A percentile compares a stretch with the other conserved stretches of the same genome.
phyloP scores from a whole-genome alignment of 2,888 invertebrate genomes.

The Lysandra bellargus region DNA sequence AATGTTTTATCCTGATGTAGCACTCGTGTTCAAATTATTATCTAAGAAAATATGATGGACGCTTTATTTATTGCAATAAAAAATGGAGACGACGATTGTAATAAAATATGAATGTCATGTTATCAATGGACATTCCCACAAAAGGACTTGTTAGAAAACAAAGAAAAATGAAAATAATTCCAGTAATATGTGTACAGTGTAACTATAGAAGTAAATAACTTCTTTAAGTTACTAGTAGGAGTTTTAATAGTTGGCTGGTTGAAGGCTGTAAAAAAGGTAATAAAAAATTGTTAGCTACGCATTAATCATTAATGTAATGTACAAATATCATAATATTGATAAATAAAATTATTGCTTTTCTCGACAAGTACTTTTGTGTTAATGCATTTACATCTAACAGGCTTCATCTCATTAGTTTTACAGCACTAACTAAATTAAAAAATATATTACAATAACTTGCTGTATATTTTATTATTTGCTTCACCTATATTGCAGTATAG shows the following conservation, averaged over 20 bases:
- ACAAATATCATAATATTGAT: neutral
- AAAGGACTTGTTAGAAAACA: conserved; percentile 20
- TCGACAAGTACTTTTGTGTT: conserved; percentile 25
- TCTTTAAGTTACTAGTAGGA: neutral
- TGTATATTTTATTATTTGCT: neutral
- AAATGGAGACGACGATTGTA: neutral
- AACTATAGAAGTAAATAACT: neutral
- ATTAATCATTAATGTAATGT: neutral
- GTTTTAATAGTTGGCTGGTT: neutral
- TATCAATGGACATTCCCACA: neutral
- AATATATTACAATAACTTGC: conserved; percentile 5
- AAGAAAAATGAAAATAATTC: neutral
- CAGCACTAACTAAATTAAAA: neutral
- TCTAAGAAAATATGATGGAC: neutral
- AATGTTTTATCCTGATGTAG: neutral
- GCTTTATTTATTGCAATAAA: neutral
- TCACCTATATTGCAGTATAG: neutral
- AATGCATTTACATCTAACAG: conserved; percentile 25
- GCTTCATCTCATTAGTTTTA: conserved; percentile 27
- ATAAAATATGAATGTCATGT: neutral
- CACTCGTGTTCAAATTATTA: too few relatives aligned
- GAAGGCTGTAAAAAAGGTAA: too few relatives aligned
- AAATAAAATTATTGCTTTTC: neutral
- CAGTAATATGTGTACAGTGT: neutral
- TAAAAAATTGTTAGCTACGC: too few relatives aligned